These are phyloP conservation scores for Fabriciana adippe DNA, from an alignment of 2,888 invertebrate species.

Conservation along the genomic window DNA sequence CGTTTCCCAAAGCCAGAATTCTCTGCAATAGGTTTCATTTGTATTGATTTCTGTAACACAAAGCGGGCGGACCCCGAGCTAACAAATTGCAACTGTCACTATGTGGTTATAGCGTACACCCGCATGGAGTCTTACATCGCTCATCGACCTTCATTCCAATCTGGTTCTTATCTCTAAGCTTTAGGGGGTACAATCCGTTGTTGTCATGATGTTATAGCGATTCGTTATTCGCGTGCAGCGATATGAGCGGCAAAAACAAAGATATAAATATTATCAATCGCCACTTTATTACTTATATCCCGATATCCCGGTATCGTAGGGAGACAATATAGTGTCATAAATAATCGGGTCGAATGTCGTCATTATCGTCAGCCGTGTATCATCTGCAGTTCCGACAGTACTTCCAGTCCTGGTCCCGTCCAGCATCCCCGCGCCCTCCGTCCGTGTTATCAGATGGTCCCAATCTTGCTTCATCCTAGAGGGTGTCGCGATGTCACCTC, in stretches of 20 bases:
- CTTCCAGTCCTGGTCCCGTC: too few species aligned
- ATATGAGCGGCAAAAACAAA: constrained; percentile 41
- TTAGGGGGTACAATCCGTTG: constrained; percentile 15
- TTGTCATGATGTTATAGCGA: background rate
- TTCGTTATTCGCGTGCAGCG: constrained; percentile 4
- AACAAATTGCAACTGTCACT: constrained; percentile 36
- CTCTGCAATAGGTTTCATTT: constrained; percentile 34
- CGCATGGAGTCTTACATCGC: constrained; percentile 13
- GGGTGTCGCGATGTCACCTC: constrained; percentile 26
- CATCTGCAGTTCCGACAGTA: constrained; percentile 41
- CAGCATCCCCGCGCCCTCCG: constrained; percentile 23
- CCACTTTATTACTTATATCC: constrained; percentile 40
- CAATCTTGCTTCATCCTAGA: constrained; percentile 28
- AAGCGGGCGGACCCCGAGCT: constrained; percentile 29
- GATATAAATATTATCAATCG: constrained; percentile 46
- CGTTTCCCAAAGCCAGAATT: constrained; percentile 27
- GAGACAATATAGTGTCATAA: constrained; percentile 44
- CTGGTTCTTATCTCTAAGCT: constrained; percentile 1
- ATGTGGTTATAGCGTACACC: constrained; percentile 30
- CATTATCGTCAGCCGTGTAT: constrained; percentile 42
- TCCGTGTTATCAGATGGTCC: constrained; percentile 29
- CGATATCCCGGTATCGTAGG: constrained; percentile 33
- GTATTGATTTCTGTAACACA: constrained; percentile 39
- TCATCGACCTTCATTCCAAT: constrained; percentile 1
- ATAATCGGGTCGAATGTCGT: constrained; percentile 42